A percentile compares a stretch with the other conserved stretches of the same genome.
phyloP scores from a whole-genome alignment of 2,888 invertebrate genomes.

The Xylota sylvarum region DNA sequence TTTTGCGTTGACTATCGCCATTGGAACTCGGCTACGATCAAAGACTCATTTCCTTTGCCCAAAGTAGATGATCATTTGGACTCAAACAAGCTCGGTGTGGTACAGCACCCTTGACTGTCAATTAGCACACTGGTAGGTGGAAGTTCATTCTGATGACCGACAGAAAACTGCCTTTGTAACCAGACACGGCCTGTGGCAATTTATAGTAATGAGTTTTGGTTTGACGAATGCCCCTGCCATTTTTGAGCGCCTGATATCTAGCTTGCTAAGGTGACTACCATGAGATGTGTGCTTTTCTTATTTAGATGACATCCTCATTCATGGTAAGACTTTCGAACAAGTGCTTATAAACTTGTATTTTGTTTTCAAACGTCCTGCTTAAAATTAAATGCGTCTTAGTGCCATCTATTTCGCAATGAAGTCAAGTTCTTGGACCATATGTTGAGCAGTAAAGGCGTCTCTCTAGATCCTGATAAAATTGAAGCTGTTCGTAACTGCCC shows the following conservation, averaged over 20 bases:
- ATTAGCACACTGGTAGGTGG: constrained; percentile 52
- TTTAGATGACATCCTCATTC: constrained; percentile 25
- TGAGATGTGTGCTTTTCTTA: constrained; percentile 3
- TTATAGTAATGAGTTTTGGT: constrained; percentile 48
- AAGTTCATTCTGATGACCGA: constrained; percentile 9
- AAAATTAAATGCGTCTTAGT: constrained; percentile 31
- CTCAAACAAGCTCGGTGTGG: constrained; percentile 6
- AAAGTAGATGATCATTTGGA: constrained; percentile 53
- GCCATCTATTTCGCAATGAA: constrained; percentile 19
- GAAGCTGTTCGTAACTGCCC: constrained; percentile 28
- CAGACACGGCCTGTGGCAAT: constrained; percentile 40
- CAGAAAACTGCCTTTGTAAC: constrained; percentile 39
- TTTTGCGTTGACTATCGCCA: no score
- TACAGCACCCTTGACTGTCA: constrained; percentile 41
- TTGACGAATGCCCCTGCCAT: constrained; percentile 41
- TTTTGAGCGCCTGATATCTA: constrained; percentile 35
- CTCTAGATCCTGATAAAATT: constrained; percentile 15
- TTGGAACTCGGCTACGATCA: no score
- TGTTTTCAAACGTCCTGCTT: constrained; percentile 36
- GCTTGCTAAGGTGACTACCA: constrained; percentile 6
- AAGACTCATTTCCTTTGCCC: no score
- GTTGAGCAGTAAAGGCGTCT: constrained; percentile 5
- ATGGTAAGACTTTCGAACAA: constrained; percentile 39
- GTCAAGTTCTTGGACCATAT: constrained; percentile 22
- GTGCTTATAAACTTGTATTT: constrained; percentile 27